Evolutionary conservation across 2,888 invertebrate species (phyloP), one percentile per base, ranked within the genome.

Genomic region (Pristionchus maxplancki): DNA sequence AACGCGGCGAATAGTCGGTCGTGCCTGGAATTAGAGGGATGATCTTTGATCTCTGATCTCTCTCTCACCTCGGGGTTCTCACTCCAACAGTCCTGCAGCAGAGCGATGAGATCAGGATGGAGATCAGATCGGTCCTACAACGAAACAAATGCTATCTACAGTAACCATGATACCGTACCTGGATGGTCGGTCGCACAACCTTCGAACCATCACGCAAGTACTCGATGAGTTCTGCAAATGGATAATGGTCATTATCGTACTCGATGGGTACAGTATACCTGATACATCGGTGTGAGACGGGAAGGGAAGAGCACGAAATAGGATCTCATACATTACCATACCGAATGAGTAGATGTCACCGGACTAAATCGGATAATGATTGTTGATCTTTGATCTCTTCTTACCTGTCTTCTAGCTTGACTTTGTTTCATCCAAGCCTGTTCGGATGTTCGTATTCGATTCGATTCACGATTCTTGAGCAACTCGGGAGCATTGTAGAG

Each of bases 311-410:
- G 90, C 83, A 82, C 92, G 62, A 88, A 92, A 93, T 11, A 92
- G 88, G 34, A 94, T 93, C 88, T 94, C 94, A 86, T 94, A 94
- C 93, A 94, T 94, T 53, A 94, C 91, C 90, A 94, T 93, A 74
- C 94, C 94, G 78, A 94, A 94, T 15, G 93, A 90, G 88, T 94
- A 94, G 89, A 94, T 94, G 89, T 94, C 94, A 24, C 93, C 93
- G 17, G 90, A 85, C 88, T 91, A 89, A 13, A 89, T 88, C 37
- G 20, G 13, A 50, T 6, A 20, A 53, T 83, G 24, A 53, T 83
- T 34, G 2, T 81, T 83, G 82, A 83, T 83, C 58, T 53, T 40
- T 81, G 44, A 40, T 58, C 81, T 64, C 37, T 58, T 1, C 15
- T 31, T 11, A 71, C 86, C 86, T 87, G 86, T 71, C 86, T 71